Evolutionary conservation across 2,888 invertebrate species (phyloP).

Genomic region (Dicyrtomina minuta): DNA sequence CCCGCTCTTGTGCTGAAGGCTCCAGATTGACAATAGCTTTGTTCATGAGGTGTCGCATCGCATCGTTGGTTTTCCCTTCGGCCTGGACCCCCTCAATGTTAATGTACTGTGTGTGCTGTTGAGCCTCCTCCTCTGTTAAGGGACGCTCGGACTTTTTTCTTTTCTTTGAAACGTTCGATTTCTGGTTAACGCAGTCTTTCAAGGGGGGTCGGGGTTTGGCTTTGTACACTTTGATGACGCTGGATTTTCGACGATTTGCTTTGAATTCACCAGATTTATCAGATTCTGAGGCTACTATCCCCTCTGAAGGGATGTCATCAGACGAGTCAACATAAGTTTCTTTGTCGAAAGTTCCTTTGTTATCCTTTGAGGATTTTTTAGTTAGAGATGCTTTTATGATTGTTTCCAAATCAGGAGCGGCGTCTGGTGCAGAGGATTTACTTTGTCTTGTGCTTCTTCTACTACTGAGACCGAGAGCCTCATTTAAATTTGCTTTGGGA

Average conservation of each 20-base stretch:
- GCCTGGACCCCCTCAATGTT: background rate
- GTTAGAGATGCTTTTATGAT: too few relatives aligned
- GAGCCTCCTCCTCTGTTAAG: background rate
- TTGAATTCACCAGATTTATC: background rate
- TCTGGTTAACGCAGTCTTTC: background rate
- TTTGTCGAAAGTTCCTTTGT: too few relatives aligned
- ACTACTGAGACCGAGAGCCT: too few relatives aligned
- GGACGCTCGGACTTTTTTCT: background rate
- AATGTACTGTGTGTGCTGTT: background rate
- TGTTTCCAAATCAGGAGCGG: too few relatives aligned
- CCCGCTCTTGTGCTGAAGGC: background rate
- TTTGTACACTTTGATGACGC: background rate
- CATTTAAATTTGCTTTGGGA: too few relatives aligned
- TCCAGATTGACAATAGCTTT: conserved; percentile 9
- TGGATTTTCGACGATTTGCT: too few relatives aligned
- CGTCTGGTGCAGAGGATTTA: too few relatives aligned
- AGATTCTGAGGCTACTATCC: too few relatives aligned
- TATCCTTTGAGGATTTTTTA: too few relatives aligned
- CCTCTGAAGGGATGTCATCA: too few relatives aligned
- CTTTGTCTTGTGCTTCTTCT: background rate
- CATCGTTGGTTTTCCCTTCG: background rate
- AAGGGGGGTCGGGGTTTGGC: too few relatives aligned
- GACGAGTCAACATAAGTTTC: too few relatives aligned
- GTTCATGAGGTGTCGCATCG: conserved; percentile 13
- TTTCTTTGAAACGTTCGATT: background rate